Conservation (phyloP, 2,888 invertebrate species). For the Podabrus alpinus region DNA sequence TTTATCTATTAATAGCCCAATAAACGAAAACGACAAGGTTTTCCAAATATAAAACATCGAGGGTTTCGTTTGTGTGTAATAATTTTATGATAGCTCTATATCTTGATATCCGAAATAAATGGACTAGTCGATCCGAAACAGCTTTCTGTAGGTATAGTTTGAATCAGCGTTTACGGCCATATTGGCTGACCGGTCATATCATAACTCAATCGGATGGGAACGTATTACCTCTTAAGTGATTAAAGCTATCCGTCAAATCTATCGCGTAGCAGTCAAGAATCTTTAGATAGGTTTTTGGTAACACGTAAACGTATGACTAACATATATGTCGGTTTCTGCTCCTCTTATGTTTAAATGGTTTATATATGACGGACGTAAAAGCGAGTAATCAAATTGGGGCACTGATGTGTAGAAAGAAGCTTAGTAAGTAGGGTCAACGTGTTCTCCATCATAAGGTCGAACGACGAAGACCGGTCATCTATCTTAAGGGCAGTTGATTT, state of each 20-base stretch:
- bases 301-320: constrained; percentile 33
- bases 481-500: constrained; percentile 37
- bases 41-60: constrained; percentile 1
- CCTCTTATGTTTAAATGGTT: not conserved
- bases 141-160: constrained; percentile 47
- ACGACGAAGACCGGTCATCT: constrained; percentile 33
- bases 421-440: constrained; percentile 26
- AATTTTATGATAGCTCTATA: constrained; percentile 50
- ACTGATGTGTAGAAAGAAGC: constrained; percentile 28
- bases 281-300: constrained; percentile 29
- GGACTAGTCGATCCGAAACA: constrained; percentile 40
- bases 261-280: constrained; percentile 42
- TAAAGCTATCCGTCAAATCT: constrained; percentile 54
- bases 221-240: constrained; percentile 57
- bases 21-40: not conserved
- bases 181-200: constrained; percentile 53
- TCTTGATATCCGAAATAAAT: constrained; percentile 45
- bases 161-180: constrained; percentile 54
- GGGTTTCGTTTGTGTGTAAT: constrained; percentile 43
- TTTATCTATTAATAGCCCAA: not conserved
- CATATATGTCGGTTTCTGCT: constrained; percentile 14
- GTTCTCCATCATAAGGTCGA: constrained; percentile 34
- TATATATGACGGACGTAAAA: not conserved
- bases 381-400: constrained; percentile 22
- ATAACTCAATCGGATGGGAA: constrained; percentile 53